Evolutionary conservation across 2,797 vertebrate species (phyloP).

Genomic region (Cynopterus sphinx): DNA sequence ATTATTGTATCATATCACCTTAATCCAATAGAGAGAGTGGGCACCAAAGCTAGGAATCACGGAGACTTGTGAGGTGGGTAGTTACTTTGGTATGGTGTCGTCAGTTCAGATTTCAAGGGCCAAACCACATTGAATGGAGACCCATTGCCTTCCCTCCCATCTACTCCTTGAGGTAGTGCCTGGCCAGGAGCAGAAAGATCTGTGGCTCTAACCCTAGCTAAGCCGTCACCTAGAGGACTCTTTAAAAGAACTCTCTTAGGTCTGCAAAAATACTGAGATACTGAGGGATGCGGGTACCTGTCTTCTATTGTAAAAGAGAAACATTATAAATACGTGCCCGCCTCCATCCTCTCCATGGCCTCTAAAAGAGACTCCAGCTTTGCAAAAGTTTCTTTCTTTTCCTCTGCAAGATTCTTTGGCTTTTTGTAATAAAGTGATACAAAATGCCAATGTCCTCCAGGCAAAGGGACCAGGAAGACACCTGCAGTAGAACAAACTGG

Average conservation of each 20-base stretch:
- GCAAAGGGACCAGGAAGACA: background rate
- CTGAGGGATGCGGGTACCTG: background rate
- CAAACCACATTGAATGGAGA: background rate
- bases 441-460: background rate
- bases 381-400: background rate
- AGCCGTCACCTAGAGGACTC: background rate
- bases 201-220: background rate
- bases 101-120: background rate
- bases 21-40: background rate
- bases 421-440: background rate
- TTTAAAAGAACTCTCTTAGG: background rate
- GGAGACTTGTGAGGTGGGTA: background rate
- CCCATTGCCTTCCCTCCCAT: background rate
- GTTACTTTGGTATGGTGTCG: background rate
- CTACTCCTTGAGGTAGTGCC: background rate
- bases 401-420: background rate
- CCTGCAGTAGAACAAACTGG: background rate
- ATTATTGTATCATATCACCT: background rate
- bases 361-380: background rate
- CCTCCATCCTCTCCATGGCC: background rate
- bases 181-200: background rate
- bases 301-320: background rate
- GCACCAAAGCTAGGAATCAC: background rate
- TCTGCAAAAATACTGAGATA: background rate
- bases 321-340: background rate